Evolutionary conservation across 2,797 vertebrate species (phyloP).

Genomic region (Typhlichthys eigenmanni): DNA sequence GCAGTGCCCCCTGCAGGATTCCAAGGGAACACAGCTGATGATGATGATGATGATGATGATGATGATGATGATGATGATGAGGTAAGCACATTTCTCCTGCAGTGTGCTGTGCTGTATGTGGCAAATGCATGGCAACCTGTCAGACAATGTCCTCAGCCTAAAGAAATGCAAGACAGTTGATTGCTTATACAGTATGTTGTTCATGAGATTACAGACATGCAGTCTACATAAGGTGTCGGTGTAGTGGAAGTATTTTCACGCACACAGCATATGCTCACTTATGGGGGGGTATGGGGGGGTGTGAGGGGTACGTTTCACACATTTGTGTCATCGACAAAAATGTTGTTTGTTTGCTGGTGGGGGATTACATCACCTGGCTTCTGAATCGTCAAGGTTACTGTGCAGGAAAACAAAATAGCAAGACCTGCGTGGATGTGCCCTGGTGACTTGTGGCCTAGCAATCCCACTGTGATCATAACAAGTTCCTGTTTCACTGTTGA

Average conservation of each 20-base stretch:
- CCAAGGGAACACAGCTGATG: conserved; percentile 60
- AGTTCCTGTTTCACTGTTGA: neutral
- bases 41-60: conserved; percentile 44
- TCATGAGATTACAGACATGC: conserved; percentile 29
- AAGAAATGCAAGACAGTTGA: conserved; percentile 29
- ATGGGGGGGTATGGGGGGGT: neutral
- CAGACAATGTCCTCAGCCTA: conserved; percentile 13
- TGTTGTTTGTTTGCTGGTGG: conserved; percentile 20
- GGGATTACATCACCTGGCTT: conserved; percentile 21
- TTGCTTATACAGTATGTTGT: conserved; percentile 25
- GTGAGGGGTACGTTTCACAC: neutral
- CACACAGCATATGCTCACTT: conserved; percentile 16
- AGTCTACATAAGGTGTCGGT: conserved; percentile 12
- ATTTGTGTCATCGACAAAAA: neutral
- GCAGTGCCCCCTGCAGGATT: conserved; percentile 83
- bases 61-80: conserved; percentile 49
- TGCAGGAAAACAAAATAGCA: conserved; percentile 5
- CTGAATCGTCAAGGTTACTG: conserved; percentile 24
- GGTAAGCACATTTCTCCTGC: conserved; percentile 74
- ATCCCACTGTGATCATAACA: neutral
- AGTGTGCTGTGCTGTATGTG: conserved; percentile 62
- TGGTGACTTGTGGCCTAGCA: conserved; percentile 14
- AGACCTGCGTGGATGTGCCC: conserved; percentile 13
- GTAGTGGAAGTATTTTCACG: neutral
- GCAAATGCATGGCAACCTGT: conserved; percentile 54